A percentile compares a stretch with the other conserved stretches of the same genome.
Conservation (phyloP, 1,140 invertebrate species). For the Batillaria attramentaria region DNA sequence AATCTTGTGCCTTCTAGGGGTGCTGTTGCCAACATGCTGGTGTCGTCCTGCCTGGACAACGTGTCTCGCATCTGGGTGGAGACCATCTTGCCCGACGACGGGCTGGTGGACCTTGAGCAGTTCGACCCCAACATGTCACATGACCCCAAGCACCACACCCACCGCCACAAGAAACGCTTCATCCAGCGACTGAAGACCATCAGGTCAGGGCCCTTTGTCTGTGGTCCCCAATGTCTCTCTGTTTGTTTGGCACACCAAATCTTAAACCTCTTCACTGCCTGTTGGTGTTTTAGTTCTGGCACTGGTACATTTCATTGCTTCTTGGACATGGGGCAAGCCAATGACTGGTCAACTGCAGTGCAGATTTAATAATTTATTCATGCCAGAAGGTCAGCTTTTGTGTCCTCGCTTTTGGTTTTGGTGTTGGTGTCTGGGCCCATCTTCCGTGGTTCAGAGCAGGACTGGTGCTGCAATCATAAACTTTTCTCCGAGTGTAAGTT, state of each 20-base stretch:
- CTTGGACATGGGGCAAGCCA: background rate
- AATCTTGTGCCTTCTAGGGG: constrained; percentile 78
- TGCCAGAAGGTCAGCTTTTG: no score
- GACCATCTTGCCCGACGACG: constrained; percentile 96
- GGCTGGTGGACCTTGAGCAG: constrained; percentile 85
- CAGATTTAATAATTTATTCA: no score
- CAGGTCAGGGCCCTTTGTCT: constrained; percentile 77
- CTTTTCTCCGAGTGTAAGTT: no score
- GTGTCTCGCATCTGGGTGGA: constrained; percentile 99
- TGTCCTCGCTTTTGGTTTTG: no score
- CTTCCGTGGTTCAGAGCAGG: no score
- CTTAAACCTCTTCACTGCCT: background rate
- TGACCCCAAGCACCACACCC: constrained; percentile 86
- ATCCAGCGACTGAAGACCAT: constrained; percentile 97
- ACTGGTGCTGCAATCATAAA: no score
- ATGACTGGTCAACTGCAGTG: background rate
- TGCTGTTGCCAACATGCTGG: constrained; percentile 96
- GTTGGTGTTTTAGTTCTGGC: background rate
- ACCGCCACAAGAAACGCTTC: constrained; percentile 95
- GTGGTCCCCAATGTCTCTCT: background rate
- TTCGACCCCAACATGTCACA: constrained; percentile 82
- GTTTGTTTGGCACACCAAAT: background rate
- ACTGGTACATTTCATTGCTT: background rate
- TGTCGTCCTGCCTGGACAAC: constrained; percentile 98
- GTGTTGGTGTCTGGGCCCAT: no score